Evolutionary conservation across 1,140 invertebrate species (phyloP).

Genomic region (Dinothrombium tinctorium): DNA sequence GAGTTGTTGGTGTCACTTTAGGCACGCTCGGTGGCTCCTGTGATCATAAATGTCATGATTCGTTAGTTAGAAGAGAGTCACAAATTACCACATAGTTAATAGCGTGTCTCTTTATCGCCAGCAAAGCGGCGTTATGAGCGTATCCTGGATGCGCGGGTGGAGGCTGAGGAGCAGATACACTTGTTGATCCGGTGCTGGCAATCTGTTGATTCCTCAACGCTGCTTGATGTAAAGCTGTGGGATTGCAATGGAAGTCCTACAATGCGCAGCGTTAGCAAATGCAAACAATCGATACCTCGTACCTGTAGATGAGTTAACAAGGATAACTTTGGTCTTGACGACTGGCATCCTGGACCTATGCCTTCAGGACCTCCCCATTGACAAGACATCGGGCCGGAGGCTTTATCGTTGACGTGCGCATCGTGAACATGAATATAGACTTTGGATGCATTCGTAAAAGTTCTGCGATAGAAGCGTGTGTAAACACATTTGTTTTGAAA

Average conservation of each 20-base stretch:
- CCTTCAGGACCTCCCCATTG: conserved; percentile 10
- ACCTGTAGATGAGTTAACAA: conserved; percentile 58
- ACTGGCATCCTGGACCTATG: conserved; percentile 11
- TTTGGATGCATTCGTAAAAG: conserved; percentile 6
- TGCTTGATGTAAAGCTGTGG: conserved; percentile 14
- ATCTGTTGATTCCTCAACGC: conserved; percentile 35
- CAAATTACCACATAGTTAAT: conserved; percentile 40
- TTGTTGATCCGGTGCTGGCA: conserved; percentile 21
- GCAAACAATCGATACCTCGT: conserved; percentile 1
- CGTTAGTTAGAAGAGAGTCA: conserved; percentile 4
- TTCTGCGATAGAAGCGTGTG: conserved; percentile 6
- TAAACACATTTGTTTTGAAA: neutral
- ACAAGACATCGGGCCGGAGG: conserved; percentile 1
- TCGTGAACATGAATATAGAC: conserved; percentile 11
- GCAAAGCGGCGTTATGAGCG: conserved; percentile 59
- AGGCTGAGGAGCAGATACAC: conserved; percentile 22
- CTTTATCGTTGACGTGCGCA: conserved; percentile 5
- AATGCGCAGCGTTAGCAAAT: neutral
- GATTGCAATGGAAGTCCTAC: conserved; percentile 13
- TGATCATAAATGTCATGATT: neutral
- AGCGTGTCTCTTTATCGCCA: conserved; percentile 78
- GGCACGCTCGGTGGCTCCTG: conserved; percentile 5
- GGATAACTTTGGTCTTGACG: conserved; percentile 35
- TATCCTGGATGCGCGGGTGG: conserved; percentile 31
- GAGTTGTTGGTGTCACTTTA: conserved; percentile 19